These are phyloP conservation scores for Podotricha telesiphe DNA, from an alignment of 2,888 invertebrate species.

Conservation along the genomic window DNA sequence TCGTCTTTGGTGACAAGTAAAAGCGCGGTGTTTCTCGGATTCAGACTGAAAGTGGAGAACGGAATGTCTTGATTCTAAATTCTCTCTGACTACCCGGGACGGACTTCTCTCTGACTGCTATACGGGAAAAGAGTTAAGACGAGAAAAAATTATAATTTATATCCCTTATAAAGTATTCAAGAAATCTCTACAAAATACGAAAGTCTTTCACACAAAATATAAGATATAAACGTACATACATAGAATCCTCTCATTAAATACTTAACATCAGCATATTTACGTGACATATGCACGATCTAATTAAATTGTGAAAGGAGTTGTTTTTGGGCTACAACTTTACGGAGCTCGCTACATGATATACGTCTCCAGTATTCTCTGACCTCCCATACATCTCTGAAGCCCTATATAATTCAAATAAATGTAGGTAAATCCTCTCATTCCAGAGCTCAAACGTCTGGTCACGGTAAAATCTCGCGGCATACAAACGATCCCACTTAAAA, in stretches of 20 bases:
- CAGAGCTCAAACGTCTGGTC: conserved; percentile 48
- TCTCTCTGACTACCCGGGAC: too few species aligned
- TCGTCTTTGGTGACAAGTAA: too few species aligned
- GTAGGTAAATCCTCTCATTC: conserved; percentile 42
- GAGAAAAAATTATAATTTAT: neutral
- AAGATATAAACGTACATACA: conserved; percentile 14
- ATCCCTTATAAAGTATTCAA: neutral
- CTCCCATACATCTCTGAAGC: conserved; percentile 45
- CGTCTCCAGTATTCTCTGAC: conserved; percentile 53
- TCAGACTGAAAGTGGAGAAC: too few species aligned
- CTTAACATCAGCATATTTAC: conserved; percentile 59
- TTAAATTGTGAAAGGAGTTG: conserved; percentile 73
- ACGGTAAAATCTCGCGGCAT: conserved; percentile 61
- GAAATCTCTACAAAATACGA: neutral
- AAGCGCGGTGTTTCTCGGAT: too few species aligned
- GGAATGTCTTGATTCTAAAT: too few species aligned
- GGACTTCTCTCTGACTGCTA: too few species aligned
- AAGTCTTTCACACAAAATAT: neutral
- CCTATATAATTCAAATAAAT: conserved; percentile 35
- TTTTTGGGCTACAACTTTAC: conserved; percentile 65
- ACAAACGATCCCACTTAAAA: conserved; percentile 78
- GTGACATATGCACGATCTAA: conserved; percentile 68
- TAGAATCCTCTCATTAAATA: conserved; percentile 15
- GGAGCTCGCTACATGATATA: conserved; percentile 58
- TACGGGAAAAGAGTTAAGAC: too few species aligned